A percentile compares a stretch with the other conserved stretches of the same genome.
phyloP scores from a whole-genome alignment of 2,113 vertebrate species.

The Gnathonemus echidnorhynchus region DNA sequence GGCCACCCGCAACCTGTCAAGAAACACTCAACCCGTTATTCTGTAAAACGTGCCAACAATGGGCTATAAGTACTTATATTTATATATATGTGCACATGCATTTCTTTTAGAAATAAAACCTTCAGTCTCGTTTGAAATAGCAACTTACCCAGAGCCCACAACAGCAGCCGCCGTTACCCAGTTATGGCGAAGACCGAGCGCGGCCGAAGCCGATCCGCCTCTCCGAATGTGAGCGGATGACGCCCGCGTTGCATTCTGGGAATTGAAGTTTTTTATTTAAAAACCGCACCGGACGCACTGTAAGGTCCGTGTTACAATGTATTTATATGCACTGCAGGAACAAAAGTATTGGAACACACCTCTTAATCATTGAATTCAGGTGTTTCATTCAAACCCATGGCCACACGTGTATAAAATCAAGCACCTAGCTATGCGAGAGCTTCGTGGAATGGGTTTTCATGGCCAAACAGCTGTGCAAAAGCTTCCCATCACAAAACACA shows the following conservation, averaged over 20 bases:
- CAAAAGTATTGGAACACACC: neutral
- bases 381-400: neutral
- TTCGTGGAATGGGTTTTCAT: neutral
- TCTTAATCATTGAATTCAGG: neutral
- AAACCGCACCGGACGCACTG: too few species aligned
- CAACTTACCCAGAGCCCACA: slow-evolving; percentile 57
- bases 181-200: slow-evolving; percentile 50
- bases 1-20: slow-evolving; percentile 22
- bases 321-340: neutral
- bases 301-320: neutral
- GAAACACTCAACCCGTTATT: neutral
- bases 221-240: slow-evolving; percentile 37
- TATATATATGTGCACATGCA: slow-evolving; percentile 21
- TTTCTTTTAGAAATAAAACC: neutral
- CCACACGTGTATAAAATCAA: neutral
- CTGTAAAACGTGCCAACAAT: neutral
- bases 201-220: slow-evolving; percentile 39
- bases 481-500: neutral
- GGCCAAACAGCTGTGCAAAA: neutral
- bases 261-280: slow-evolving; percentile 30
- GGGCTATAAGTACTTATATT: slow-evolving; percentile 19
- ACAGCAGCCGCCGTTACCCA: slow-evolving; percentile 50
- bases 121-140: neutral
- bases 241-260: slow-evolving; percentile 36
- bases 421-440: neutral